These are phyloP conservation scores for Lucifuga dentata DNA, from an alignment of 2,113 vertebrate genomes.

Conservation along the genomic window DNA sequence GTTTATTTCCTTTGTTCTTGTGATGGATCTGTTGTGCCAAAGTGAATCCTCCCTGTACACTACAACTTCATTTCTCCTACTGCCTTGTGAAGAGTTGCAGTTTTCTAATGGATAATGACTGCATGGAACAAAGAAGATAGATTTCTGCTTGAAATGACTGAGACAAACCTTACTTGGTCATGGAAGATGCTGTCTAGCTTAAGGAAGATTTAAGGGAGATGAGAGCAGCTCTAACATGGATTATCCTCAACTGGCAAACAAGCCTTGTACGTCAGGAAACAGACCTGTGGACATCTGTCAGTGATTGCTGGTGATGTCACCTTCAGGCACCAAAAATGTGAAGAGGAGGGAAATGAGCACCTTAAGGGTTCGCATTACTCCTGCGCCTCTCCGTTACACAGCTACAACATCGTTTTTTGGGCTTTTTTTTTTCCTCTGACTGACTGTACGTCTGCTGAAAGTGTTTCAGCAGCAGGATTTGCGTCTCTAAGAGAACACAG, in stretches of 20 bases:
- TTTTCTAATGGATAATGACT: neutral
- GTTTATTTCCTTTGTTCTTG: neutral
- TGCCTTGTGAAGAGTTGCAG: neutral
- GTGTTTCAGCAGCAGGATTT: constrained; percentile 61
- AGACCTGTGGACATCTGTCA: constrained; percentile 59
- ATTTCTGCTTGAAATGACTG: neutral
- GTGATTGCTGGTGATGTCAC: constrained; percentile 68
- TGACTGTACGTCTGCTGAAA: constrained; percentile 71
- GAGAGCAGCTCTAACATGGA: constrained; percentile 12
- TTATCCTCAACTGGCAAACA: constrained; percentile 34
- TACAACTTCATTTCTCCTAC: neutral
- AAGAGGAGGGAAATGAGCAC: constrained; percentile 38
- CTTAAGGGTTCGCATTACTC: constrained; percentile 30
- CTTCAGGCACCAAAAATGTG: constrained; percentile 40
- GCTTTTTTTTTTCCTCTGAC: neutral
- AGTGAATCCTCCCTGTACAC: neutral
- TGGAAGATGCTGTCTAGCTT: neutral
- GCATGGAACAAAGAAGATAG: constrained; percentile 6
- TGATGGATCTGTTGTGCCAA: neutral
- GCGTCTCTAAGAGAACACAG: constrained; percentile 61
- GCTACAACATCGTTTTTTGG: constrained; percentile 54
- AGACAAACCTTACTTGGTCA: constrained; percentile 10
- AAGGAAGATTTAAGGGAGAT: constrained; percentile 9
- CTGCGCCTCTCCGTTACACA: constrained; percentile 32
- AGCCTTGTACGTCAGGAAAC: constrained; percentile 38